Evolutionary conservation across 2,797 vertebrate genomes (phyloP), one percentile per base, ranked within the genome.

Genomic region (Capromys pilorides): DNA sequence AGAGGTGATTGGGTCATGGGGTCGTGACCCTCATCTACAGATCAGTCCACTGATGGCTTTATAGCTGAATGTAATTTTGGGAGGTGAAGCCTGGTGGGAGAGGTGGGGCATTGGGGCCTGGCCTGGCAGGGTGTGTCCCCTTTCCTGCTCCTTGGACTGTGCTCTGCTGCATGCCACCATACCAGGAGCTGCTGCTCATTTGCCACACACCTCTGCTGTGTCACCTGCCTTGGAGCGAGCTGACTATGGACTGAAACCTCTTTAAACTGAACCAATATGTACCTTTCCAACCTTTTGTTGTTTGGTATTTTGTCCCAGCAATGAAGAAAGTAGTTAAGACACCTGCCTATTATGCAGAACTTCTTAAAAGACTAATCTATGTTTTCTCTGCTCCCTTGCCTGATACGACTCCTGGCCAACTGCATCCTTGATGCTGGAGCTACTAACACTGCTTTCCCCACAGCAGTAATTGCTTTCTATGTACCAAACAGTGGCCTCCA

Each of bases 361-460:
- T 67, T 64, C 62, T 79, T 83, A 26, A 78, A 73, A 93, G 41
- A 83, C n/a, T 77, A 57, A 36, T 73, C 54, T 78, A 19, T 6
- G 21, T 7, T 67, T 1, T 6, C 6, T 94, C 59, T 18, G 54
- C 10, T 57, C 93, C 61, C 78, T 93, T 45, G 28, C 69, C 80
- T 71, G 28, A 84, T 80, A 84, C n/a, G 54, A 2, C 45, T 71
- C 28, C 33, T 49, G 78, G 73, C 19, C 26, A 66, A 1, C 78
- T 77, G 77, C 39, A 83, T n/a, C 13, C 31, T 71, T 61, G 31
- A 49, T 75, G 81, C 83, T 71, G 45, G 5, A 45, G 69, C 71
- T 84, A 19, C 87, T 80, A 28, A 95, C 66, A 77, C 54, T 59
- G 36, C 64, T 73, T 95, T 91, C 28, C 87, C 84, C 57, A 41